These are phyloP conservation scores for Asarcornis scutulata DNA, from an alignment of 2,113 vertebrate species.

Conservation along the genomic window DNA sequence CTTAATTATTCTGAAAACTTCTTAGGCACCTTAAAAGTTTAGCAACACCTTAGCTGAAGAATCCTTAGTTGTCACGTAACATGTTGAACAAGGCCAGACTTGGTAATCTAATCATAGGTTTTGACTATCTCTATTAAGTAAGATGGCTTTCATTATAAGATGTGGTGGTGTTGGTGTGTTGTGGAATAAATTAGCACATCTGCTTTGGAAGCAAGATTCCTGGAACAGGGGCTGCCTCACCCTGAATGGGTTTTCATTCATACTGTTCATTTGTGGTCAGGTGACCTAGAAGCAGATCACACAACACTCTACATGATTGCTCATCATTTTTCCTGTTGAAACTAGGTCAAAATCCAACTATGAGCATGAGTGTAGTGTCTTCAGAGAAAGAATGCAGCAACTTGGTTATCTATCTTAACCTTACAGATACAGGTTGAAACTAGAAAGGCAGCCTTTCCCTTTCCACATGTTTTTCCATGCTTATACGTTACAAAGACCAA, in stretches of 20 bases:
- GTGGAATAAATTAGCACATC: fast-evolving
- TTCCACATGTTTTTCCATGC: neutral
- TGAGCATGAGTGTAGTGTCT: fast-evolving
- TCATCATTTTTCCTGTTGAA: neutral
- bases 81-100: neutral
- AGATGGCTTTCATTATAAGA: neutral
- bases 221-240: neutral
- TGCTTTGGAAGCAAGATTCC: neutral
- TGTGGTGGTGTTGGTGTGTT: neutral
- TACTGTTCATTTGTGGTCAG: neutral
- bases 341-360: neutral
- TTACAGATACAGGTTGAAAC: neutral
- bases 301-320: fast-evolving
- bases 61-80: neutral
- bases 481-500: neutral
- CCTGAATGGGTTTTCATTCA: neutral
- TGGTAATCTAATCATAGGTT: neutral
- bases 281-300: neutral
- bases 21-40: neutral
- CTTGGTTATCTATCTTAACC: neutral
- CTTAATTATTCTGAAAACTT: neutral
- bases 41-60: neutral
- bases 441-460: neutral
- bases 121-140: neutral
- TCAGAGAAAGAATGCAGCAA: neutral